Percentiles rank a stretch among this genome's conserved stretches.
Evolutionary conservation across 2,113 vertebrate species (phyloP).

Genomic region (Ceyx margarethae): DNA sequence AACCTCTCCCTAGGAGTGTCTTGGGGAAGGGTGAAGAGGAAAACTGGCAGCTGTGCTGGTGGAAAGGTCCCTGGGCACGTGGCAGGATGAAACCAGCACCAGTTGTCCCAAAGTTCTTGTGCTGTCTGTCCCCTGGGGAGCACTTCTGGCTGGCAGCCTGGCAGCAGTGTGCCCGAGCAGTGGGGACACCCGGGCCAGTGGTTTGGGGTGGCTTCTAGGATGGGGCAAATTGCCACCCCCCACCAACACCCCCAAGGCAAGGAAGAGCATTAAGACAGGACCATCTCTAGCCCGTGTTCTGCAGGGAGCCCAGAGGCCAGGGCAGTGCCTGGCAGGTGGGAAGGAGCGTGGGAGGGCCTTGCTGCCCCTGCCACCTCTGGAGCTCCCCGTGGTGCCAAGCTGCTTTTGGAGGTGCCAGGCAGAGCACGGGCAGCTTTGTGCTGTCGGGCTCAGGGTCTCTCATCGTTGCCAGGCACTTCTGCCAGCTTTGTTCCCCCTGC

Average conservation of each 20-base stretch:
- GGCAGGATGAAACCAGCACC: not conserved
- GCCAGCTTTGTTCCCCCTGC: not conserved
- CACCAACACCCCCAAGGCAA: not conserved
- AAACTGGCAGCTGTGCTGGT: not conserved
- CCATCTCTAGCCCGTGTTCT: not conserved
- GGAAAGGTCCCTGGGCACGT: not conserved
- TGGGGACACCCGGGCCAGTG: accelerated
- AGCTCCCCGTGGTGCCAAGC: not conserved
- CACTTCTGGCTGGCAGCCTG: not conserved
- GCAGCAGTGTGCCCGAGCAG: not conserved
- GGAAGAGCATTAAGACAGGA: not conserved
- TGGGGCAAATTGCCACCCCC: not conserved
- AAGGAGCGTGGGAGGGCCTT: not conserved
- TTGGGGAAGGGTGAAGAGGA: not conserved
- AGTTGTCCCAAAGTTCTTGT: not conserved
- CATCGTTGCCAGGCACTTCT: not conserved
- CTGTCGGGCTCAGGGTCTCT: not conserved
- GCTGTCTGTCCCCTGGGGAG: not conserved
- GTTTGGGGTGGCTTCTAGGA: not conserved
- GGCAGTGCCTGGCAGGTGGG: not conserved
- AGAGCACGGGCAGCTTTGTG: not conserved
- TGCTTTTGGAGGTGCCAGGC: not conserved
- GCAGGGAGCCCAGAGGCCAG: not conserved
- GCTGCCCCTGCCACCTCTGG: not conserved
- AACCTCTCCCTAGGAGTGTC: not conserved